A percentile compares a stretch with the other conserved stretches of the same genome.
Evolutionary conservation across 2,113 vertebrate species (phyloP).

Genomic region (Rhinichthys klamathensis): DNA sequence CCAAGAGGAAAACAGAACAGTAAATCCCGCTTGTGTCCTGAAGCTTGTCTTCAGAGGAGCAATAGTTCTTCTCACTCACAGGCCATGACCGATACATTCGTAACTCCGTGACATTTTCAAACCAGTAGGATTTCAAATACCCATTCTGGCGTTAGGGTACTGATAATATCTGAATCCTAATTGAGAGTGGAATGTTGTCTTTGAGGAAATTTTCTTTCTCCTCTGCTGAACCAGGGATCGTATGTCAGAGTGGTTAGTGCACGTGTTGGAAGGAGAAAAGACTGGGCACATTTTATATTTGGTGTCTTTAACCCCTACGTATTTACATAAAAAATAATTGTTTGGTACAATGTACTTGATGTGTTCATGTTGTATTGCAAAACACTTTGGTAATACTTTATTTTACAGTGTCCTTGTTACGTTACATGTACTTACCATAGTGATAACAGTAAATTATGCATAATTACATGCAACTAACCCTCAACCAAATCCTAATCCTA

Average conservation of each 20-base stretch:
- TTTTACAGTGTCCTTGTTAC: too few relatives aligned
- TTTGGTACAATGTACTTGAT: too few relatives aligned
- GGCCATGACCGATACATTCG: background rate
- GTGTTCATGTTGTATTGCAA: too few relatives aligned
- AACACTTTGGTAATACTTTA: too few relatives aligned
- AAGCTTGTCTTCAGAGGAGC: background rate
- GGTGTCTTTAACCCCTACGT: too few relatives aligned
- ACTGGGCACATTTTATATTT: too few relatives aligned
- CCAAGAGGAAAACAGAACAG: conserved; percentile 35
- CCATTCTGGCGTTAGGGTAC: background rate
- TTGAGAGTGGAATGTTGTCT: background rate
- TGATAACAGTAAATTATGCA: too few relatives aligned
- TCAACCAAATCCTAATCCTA: too few relatives aligned
- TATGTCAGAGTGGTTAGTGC: background rate
- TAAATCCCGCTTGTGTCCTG: background rate
- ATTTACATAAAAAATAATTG: too few relatives aligned
- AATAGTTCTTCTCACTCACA: conserved; percentile 25
- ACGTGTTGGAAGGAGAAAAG: background rate
- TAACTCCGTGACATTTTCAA: background rate
- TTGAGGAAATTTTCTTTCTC: background rate
- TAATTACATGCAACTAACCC: too few relatives aligned
- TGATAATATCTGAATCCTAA: background rate
- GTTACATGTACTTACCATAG: too few relatives aligned
- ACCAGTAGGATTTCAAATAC: background rate
- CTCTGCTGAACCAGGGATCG: background rate